Conservation (phyloP, 2,113 vertebrate species). For the Gavialis gangeticus region DNA sequence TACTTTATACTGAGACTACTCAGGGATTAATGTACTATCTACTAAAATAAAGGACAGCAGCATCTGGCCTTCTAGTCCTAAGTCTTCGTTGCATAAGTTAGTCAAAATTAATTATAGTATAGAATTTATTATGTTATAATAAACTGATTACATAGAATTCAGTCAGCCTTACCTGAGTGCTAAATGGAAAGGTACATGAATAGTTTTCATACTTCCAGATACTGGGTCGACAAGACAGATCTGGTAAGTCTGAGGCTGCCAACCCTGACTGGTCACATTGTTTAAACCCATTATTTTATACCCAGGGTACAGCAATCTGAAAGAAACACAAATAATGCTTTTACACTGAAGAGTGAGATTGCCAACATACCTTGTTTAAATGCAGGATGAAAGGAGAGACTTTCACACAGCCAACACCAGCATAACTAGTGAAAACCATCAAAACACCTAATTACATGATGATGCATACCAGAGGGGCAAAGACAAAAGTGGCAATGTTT, state of each 20-base stretch:
- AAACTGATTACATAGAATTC: neutral
- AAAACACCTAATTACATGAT: neutral
- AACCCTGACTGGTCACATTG: slow-evolving; percentile 96
- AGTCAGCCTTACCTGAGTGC: slow-evolving; percentile 88
- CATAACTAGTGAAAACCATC: neutral
- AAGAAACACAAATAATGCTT: neutral
- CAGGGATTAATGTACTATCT: neutral
- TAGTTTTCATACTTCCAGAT: slow-evolving; percentile 88
- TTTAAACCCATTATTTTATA: slow-evolving; percentile 98
- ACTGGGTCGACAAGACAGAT: slow-evolving; percentile 94
- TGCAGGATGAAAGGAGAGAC: accelerated
- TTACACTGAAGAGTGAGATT: neutral
- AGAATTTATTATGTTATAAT: neutral
- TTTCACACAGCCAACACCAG: neutral
- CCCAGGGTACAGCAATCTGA: slow-evolving; percentile 93
- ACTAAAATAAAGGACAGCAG: neutral
- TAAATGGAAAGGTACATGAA: slow-evolving; percentile 95
- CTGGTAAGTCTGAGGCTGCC: slow-evolving; percentile 97
- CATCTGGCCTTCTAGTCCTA: neutral
- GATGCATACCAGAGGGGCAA: neutral
- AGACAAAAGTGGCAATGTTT: neutral
- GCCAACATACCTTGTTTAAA: neutral
- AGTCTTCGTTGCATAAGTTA: neutral
- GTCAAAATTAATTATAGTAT: neutral
- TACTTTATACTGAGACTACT: neutral